Percentiles rank a stretch among this genome's conserved stretches.
Conservation (phyloP, 2,113 vertebrate species). For the Hyaena hyaena region DNA sequence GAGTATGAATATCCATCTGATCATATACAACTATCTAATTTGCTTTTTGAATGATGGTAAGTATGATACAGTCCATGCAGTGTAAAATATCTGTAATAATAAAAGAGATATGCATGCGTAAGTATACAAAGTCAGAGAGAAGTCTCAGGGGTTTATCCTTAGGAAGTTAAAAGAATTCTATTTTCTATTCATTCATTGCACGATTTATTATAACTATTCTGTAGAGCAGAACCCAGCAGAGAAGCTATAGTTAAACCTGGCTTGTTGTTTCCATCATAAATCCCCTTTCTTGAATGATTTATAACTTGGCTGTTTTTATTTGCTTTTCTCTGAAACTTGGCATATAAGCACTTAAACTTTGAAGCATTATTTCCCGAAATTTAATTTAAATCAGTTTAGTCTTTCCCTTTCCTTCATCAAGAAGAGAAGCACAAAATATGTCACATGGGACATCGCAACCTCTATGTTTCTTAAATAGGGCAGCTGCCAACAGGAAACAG, state of each 20-base stretch:
- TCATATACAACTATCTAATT: conserved; percentile 57
- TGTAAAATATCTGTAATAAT: conserved; percentile 73
- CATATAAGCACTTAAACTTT: conserved; percentile 30
- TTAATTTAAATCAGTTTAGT: conserved; percentile 55
- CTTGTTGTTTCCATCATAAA: conserved; percentile 69
- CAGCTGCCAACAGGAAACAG: conserved; percentile 35
- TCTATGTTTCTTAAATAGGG: conserved; percentile 47
- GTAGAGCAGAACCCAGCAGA: conserved; percentile 52
- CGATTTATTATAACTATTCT: conserved; percentile 77
- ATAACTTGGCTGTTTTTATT: conserved; percentile 63
- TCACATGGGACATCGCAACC: conserved; percentile 28
- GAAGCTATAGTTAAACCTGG: conserved; percentile 63
- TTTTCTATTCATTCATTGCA: conserved; percentile 61
- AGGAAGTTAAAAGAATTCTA: conserved; percentile 73
- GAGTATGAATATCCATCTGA: not conserved
- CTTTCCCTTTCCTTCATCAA: not conserved
- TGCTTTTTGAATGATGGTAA: conserved; percentile 45
- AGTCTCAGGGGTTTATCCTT: conserved; percentile 59
- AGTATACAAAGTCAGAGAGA: conserved; percentile 70
- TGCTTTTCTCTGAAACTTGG: conserved; percentile 55
- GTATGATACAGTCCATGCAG: conserved; percentile 15
- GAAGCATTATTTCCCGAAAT: conserved; percentile 40
- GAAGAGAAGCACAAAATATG: not conserved
- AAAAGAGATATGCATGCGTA: conserved; percentile 48
- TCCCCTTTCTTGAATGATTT: conserved; percentile 63